These are phyloP conservation scores for Bolborhynchus lineola DNA, from an alignment of 2,113 vertebrate genomes.

Conservation along the genomic window DNA sequence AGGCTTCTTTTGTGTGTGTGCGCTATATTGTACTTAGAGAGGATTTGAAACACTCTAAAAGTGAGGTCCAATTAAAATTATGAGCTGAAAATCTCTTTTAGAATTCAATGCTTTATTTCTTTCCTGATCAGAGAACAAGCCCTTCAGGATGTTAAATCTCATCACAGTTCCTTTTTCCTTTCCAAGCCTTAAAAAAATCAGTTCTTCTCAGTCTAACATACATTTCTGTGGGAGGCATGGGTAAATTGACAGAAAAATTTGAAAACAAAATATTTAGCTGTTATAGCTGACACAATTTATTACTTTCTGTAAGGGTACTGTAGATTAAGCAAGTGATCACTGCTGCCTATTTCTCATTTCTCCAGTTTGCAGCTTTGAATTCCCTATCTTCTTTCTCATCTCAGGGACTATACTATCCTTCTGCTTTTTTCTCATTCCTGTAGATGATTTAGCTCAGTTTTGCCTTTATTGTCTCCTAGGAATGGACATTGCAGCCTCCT, in stretches of 20 bases:
- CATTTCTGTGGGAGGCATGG: not conserved
- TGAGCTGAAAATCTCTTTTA: conserved; percentile 5
- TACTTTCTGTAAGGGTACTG: not conserved
- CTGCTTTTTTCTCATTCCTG: not conserved
- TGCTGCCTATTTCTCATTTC: not conserved
- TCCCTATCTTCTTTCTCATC: not conserved
- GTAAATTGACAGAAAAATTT: not conserved
- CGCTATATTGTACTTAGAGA: not conserved
- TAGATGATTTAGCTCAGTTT: not conserved
- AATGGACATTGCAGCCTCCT: fast-evolving
- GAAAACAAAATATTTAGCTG: not conserved
- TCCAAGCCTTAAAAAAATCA: not conserved
- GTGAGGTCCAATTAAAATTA: conserved; percentile 34
- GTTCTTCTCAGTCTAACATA: not conserved
- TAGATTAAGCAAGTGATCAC: not conserved
- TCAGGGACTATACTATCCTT: not conserved
- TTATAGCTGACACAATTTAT: not conserved
- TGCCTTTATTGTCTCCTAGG: not conserved
- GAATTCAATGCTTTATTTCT: conserved; percentile 6
- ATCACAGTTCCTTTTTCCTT: not conserved
- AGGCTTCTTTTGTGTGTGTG: not conserved
- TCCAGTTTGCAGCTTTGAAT: not conserved
- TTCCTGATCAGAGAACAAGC: not conserved
- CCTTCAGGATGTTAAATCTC: conserved; percentile 29
- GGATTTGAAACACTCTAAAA: conserved; percentile 4